A percentile compares a stretch with the other conserved stretches of the same genome.
phyloP scores from a whole-genome alignment of 1,140 invertebrate genomes.

The Oppia nitens region DNA sequence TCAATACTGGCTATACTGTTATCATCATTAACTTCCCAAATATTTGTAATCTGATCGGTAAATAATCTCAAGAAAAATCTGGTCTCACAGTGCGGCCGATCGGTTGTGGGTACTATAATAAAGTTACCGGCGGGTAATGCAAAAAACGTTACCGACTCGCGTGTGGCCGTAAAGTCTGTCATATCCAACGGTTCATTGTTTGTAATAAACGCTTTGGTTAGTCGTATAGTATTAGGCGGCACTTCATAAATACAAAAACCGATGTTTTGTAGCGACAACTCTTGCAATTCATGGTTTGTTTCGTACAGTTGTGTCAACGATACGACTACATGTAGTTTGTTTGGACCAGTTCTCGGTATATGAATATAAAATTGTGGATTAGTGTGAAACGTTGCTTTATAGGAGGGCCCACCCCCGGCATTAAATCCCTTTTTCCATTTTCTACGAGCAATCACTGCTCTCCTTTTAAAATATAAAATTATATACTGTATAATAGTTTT shows the following conservation, averaged over 20 bases:
- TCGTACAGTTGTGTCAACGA: slow-evolving; percentile 52
- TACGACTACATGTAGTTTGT: slow-evolving; percentile 51
- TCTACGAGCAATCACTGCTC: slow-evolving; percentile 47
- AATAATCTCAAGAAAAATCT: slow-evolving; percentile 50
- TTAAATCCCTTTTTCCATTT: slow-evolving; percentile 49
- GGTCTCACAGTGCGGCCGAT: slow-evolving; percentile 45
- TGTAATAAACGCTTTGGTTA: slow-evolving; percentile 42
- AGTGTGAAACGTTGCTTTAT: slow-evolving; percentile 35
- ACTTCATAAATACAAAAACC: slow-evolving; percentile 54
- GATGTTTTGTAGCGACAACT: slow-evolving; percentile 25
- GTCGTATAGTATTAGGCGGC: slow-evolving; percentile 39
- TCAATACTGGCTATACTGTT: slow-evolving; percentile 45
- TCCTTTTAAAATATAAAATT: slow-evolving; percentile 37
- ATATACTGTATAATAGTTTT: too few species aligned
- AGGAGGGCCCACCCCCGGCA: slow-evolving; percentile 45
- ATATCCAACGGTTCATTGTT: slow-evolving; percentile 44
- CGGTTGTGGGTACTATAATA: slow-evolving; percentile 56
- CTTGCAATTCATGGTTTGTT: slow-evolving; percentile 22
- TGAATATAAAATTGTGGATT: slow-evolving; percentile 54
- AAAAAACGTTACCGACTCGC: slow-evolving; percentile 54
- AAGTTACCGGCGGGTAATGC: slow-evolving; percentile 55
- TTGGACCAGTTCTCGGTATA: slow-evolving; percentile 36
- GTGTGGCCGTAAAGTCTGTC: slow-evolving; percentile 44
- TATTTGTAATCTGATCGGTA: slow-evolving; percentile 51
- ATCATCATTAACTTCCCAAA: slow-evolving; percentile 61